Evolutionary conservation across 1,140 invertebrate genomes (phyloP), one percentile per base, ranked within the genome.

Genomic region (Polypedilum pembai): DNA sequence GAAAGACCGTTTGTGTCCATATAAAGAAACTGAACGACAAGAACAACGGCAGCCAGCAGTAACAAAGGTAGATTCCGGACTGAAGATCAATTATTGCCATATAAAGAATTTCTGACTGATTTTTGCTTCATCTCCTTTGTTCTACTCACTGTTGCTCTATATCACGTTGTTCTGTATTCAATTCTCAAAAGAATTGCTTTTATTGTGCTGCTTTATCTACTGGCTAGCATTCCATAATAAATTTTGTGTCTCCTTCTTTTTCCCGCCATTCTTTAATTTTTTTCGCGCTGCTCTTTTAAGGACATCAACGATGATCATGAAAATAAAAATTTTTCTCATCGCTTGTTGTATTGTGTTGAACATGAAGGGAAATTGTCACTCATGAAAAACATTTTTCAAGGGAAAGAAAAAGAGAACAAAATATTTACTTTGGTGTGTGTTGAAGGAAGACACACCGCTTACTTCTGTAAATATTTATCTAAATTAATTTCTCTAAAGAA

Each of bases 41-140:
- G 65, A 69, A 18, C 17, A 69, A 69, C 8, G 10, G 65, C 45
- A 56, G 45, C n/a, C 12, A n/a, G 12, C 12, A 56, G 45, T 56
- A 69, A 21, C 65, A 18, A 18, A 56, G 10, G 7, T 18, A 69
- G 20, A 69, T 69, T 69, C 65, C 65, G 18, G 8, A 18, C 20
- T 20, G 17, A 69, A 20, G 65, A 69, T 69, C 65, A 69, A 69
- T 69, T 69, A 69, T 69, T 69, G 8, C 65, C 65, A 69, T 69
- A 69, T 69, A 69, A 69, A 69, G 65, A 69, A 69, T 21, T 69
- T 18, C 17, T 69, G 65, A 69, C 65, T 69, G 65, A 69, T 69
- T 69, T 69, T 69, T 8, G 17, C 3, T 8, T 3, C 17, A 8
- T 69, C 18, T 69, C 15, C 65, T 69, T 69, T 69, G 17, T 69